phyloP scores from a whole-genome alignment of 2,888 invertebrate genomes.

The Ennomos erosarius region DNA sequence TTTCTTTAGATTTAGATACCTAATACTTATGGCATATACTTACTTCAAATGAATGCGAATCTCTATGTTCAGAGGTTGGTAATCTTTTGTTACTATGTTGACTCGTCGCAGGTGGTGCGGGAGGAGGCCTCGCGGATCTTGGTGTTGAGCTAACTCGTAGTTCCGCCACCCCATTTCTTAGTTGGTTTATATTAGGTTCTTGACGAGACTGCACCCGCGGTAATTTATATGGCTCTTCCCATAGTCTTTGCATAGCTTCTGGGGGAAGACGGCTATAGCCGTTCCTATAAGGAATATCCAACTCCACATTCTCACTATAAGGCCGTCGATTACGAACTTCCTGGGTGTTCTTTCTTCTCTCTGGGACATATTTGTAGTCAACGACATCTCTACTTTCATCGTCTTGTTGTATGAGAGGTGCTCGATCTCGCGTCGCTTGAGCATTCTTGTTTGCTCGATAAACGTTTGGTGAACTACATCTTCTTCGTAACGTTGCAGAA shows the following conservation, averaged over 20 bases:
- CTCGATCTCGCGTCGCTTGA: conserved; percentile 58
- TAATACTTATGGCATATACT: neutral
- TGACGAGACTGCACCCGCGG: conserved; percentile 74
- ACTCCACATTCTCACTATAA: conserved; percentile 79
- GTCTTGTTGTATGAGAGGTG: conserved; percentile 67
- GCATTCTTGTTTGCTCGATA: conserved; percentile 62
- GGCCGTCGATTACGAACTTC: conserved; percentile 70
- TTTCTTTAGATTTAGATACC: no score
- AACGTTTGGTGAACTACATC: conserved; percentile 80
- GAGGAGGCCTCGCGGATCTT: conserved; percentile 71
- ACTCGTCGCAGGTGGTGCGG: conserved; percentile 60
- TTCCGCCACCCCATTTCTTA: conserved; percentile 74
- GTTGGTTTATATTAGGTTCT: conserved; percentile 68
- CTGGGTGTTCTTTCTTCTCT: conserved; percentile 64
- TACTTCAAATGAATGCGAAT: conserved; percentile 77
- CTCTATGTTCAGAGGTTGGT: conserved; percentile 73
- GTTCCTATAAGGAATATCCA: conserved; percentile 72
- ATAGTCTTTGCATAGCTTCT: conserved; percentile 64
- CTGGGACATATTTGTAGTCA: conserved; percentile 67
- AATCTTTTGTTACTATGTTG: conserved; percentile 62
- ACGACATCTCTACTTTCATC: conserved; percentile 76
- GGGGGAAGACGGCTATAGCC: conserved; percentile 68
- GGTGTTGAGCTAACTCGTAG: conserved; percentile 76
- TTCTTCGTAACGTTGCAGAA: conserved; percentile 64
- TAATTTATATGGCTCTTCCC: conserved; percentile 78